A percentile compares a stretch with the other conserved stretches of the same genome.
These are phyloP conservation scores for Cinclus cinclus DNA, from an alignment of 2,113 vertebrate genomes.

Conservation along the genomic window DNA sequence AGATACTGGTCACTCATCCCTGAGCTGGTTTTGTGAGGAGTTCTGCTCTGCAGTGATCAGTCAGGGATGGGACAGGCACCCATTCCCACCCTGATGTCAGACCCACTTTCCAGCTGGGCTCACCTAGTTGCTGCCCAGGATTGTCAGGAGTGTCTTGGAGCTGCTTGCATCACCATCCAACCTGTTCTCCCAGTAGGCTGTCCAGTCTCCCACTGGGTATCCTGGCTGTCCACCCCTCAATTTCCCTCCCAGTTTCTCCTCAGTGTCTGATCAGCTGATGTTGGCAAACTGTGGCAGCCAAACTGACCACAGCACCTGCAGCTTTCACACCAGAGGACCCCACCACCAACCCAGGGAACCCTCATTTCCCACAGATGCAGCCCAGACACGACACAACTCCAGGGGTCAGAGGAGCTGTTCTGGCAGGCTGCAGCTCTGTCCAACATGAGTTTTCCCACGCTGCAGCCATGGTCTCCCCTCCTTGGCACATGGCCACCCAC, in stretches of 20 bases:
- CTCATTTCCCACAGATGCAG: fast-evolving
- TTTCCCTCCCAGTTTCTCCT: neutral
- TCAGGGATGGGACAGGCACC: neutral
- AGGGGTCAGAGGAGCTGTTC: neutral
- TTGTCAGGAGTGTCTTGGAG: neutral
- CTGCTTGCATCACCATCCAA: neutral
- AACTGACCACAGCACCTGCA: neutral
- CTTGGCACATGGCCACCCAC: fast-evolving
- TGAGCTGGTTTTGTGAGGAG: neutral
- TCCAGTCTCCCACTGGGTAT: too few species aligned
- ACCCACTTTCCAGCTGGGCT: neutral
- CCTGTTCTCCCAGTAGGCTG: neutral
- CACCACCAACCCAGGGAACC: neutral
- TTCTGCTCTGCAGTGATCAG: neutral
- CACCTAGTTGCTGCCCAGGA: neutral
- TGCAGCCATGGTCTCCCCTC: neutral
- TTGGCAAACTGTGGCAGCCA: neutral
- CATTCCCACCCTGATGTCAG: neutral
- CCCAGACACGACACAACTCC: fast-evolving
- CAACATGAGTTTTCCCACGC: neutral
- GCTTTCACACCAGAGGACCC: neutral
- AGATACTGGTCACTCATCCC: neutral
- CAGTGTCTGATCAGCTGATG: neutral
- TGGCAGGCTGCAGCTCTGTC: neutral
- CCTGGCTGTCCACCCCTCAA: neutral